Evolutionary conservation across 2,113 vertebrate species (phyloP), one percentile per base, ranked within the genome.

Genomic region (Catharus fuscescens): DNA sequence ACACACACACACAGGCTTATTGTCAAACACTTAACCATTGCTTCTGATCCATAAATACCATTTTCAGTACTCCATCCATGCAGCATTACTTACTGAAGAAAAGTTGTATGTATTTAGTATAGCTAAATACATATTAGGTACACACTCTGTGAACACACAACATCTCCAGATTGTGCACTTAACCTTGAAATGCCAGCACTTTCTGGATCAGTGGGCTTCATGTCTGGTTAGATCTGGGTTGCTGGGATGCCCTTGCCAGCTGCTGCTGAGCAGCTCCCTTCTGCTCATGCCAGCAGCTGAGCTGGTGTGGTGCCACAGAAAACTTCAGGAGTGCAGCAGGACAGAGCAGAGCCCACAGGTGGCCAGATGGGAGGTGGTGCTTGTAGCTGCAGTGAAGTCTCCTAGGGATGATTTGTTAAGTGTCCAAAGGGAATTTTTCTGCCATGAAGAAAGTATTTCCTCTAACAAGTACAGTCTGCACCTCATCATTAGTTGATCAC

Each of bases 171-270:
- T 40, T 91, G 76, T 47, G 86, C 93, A 91, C 67, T 94, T 96
- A 86, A 95, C 90, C 93, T 97, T 88, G 83, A 94, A 93, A 96
- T n/a, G 69, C 86, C 89, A 86, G 32, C 67, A 11, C 28, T 92
- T 95, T 91, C 60, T 83, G 86, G 92, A 96, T 92, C 96, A 91
- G 64, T 9, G 71, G 61, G 32, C 88, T 87, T 78, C 4, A 60
- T 36, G 12, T 34, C 60, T 93, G 83, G 86, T 88, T 56, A 62
- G 59, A 21, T 32, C 87, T 71, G 89, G 44, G 79, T 67, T 90
- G 79, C 52, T 47, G 81, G 60, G 79, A 48, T 80, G 81, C 76
- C 92, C 86, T 91, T 89, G 47, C 76, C 94, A 93, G 96, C 88
- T 94, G 86, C 86, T 80, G 79, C 84, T 86, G 80, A 91, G 88